Base-by-base conservation (phyloP, 2,797 vertebrate species). In the Hylomyscus alleni region DNA sequence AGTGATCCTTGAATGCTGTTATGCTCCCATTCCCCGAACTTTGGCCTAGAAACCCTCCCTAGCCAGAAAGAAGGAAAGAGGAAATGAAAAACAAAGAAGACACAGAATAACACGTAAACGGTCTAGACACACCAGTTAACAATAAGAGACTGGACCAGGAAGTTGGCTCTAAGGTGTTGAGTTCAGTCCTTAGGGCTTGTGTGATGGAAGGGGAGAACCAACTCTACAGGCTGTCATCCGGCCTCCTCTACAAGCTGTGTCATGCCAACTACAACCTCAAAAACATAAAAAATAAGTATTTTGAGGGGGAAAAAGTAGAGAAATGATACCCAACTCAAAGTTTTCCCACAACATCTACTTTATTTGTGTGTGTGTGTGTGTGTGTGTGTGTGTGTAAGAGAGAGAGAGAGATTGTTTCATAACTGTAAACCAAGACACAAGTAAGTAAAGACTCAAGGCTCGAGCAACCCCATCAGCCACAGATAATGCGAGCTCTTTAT, bases 381-480 rank as follows among this genome's bases (percentile, higher is more conserved):
- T 82, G 56, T 62, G 56, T 60, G 56, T 60, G 67, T 69, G 65
- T 69, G 65, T 69, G 31, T 67, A 31, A 50, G 14, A 17, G 44
- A 9, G 15, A 69, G 34, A n/a, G 34, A n/a, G n/a, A 20, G 15
- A 54, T 54, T 54, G 14, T 54, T 54, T 54, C n/a, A 37, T 26
- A 50, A 69, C 31, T 52, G 24, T 50, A 89, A 92, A 90, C 56
- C 37, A 17, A 50, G n/a, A 44, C 20, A 1, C 17, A 62, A 89
- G 67, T 34, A 47, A 34, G 86, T 12, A 80, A 81, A 86, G 37
- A 52, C 1, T 20, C 0, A 50, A 73, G 11, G 40, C 3, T 11
- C 0, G 0, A 31, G 15, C 10, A 37, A 19, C 8, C 10, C 26
- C 4, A 5, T 24, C 67, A 44, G 13, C n/a, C 15, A 5, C 37